phyloP scores from a whole-genome alignment of 2,797 vertebrate species.

The Crocidura indochinensis region DNA sequence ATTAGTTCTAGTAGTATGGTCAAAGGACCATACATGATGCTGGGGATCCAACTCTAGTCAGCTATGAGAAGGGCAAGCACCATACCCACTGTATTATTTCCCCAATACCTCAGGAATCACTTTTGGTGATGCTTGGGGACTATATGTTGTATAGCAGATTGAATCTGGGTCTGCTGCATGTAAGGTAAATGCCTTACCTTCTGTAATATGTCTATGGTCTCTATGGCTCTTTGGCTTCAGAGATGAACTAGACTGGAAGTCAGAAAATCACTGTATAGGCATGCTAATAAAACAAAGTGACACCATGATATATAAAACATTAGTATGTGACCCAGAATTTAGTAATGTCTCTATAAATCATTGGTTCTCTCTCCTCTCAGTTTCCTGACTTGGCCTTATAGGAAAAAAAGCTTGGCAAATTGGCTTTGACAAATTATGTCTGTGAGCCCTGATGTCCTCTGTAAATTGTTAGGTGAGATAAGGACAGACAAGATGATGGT shows the following conservation, averaged over 20 bases:
- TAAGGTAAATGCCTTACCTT: too few species aligned
- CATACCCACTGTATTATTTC: too few species aligned
- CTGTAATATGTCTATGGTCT: too few species aligned
- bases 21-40: too few species aligned
- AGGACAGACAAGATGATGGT: neutral
- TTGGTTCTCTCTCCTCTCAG: neutral
- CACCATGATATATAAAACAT: neutral
- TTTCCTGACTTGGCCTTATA: constrained; percentile 3
- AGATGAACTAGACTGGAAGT: neutral
- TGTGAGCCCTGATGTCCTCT: constrained; percentile 10
- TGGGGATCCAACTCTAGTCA: too few species aligned
- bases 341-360: neutral
- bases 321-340: neutral
- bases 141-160: too few species aligned
- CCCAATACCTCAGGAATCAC: too few species aligned
- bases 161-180: too few species aligned
- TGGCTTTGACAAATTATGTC: neutral
- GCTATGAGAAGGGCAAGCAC: too few species aligned
- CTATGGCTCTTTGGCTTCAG: neutral
- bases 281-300: constrained; percentile 28
- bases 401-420: neutral
- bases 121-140: too few species aligned
- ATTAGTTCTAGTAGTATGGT: too few species aligned
- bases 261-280: neutral
- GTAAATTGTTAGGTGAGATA: constrained; percentile 18